Percentiles rank a stretch among this genome's conserved stretches.
phyloP scores from a whole-genome alignment of 37 sponge, comb jelly and placozoan genomes.

The Diacarnus erythraeanus region DNA sequence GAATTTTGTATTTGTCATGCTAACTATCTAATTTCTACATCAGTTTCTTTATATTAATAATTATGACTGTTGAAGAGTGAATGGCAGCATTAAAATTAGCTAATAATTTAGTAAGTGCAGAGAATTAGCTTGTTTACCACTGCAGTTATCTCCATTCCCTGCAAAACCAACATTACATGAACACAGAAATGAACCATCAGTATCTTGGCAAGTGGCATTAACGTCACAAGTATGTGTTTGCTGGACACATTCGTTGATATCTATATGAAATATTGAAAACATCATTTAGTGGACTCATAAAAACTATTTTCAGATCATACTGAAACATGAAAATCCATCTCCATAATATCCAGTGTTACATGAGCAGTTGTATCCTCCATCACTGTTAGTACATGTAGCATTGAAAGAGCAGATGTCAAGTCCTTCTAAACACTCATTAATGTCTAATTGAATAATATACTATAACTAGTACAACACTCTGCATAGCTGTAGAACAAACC shows the following conservation, averaged over 20 bases:
- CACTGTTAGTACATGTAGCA: slow-evolving; percentile 44
- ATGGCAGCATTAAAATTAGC: too few relatives aligned
- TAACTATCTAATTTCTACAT: too few relatives aligned
- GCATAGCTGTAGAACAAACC: too few relatives aligned
- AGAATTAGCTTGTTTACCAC: not conserved
- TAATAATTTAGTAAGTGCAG: too few relatives aligned
- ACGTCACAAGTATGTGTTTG: slow-evolving; percentile 15
- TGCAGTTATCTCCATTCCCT: slow-evolving; percentile 17
- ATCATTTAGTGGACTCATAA: too few relatives aligned
- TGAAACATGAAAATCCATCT: slow-evolving; percentile 13
- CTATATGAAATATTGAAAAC: too few relatives aligned
- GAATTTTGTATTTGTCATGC: too few relatives aligned
- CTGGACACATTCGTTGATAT: slow-evolving; percentile 37
- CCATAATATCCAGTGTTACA: slow-evolving; percentile 37
- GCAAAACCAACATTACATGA: slow-evolving; percentile 39
- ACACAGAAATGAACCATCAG: slow-evolving; percentile 40
- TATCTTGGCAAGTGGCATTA: slow-evolving; percentile 48
- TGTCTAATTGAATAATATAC: slow-evolving; percentile 1
- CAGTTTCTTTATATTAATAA: too few relatives aligned
- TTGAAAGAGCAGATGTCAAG: slow-evolving; percentile 18
- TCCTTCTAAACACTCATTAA: slow-evolving; percentile 39
- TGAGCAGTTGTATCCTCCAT: slow-evolving; percentile 32
- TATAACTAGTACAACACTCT: not conserved
- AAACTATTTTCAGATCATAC: not conserved
- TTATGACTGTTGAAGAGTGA: too few relatives aligned